Conservation (phyloP, 2,888 invertebrate genomes). For the Nematopogon swammerdamellus region DNA sequence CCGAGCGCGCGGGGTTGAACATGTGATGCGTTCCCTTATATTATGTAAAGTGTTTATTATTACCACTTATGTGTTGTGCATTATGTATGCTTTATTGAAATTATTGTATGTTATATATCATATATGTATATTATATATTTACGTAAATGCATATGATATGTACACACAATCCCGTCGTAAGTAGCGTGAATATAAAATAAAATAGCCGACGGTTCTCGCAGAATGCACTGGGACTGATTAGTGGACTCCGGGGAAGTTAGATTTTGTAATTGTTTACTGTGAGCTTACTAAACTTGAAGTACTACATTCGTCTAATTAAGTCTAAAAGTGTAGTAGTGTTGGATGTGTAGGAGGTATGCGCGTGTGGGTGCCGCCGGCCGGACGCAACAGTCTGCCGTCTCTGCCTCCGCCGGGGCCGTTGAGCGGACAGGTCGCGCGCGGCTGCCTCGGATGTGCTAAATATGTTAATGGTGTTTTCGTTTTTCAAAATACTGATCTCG, state of each 20-base stretch:
- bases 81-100: not conserved
- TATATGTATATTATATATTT: slow-evolving; percentile 2
- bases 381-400: too few species aligned
- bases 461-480: too few species aligned
- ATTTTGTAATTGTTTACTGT: not conserved
- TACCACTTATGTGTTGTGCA: slow-evolving; percentile 1
- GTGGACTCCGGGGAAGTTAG: not conserved
- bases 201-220: not conserved
- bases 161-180: not conserved
- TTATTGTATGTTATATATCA: not conserved
- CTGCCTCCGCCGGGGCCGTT: too few species aligned
- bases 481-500: too few species aligned
- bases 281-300: not conserved
- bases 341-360: too few species aligned
- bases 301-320: too few species aligned
- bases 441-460: too few species aligned
- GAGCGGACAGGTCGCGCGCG: too few species aligned
- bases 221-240: not conserved
- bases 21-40: slow-evolving; percentile 1
- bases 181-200: too few species aligned
- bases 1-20: slow-evolving; percentile 9
- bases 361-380: too few species aligned
- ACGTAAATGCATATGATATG: not conserved
- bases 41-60: slow-evolving; percentile 1
- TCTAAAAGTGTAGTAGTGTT: too few species aligned